Evolutionary conservation across 2,113 vertebrate genomes (phyloP).

Genomic region (Ia io): DNA sequence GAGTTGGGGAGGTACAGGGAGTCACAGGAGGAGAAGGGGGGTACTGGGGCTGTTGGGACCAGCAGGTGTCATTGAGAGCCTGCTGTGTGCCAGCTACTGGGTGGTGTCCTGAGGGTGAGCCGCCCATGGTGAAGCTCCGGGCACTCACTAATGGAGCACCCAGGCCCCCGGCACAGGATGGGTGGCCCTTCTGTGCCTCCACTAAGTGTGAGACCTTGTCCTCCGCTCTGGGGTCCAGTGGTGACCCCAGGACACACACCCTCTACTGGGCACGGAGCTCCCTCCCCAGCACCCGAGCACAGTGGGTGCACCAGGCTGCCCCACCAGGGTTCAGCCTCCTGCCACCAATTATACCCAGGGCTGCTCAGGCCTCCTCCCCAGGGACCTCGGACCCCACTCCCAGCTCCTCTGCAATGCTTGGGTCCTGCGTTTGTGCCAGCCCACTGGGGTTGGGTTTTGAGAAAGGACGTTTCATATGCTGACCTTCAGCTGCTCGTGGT

Average conservation of each 20-base stretch:
- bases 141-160: background rate
- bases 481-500: rapidly evolving
- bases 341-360: too few species aligned
- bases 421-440: background rate
- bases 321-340: too few species aligned
- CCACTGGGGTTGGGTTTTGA: background rate
- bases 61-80: background rate
- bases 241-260: background rate
- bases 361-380: too few species aligned
- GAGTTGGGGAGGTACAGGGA: background rate
- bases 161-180: background rate
- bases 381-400: too few species aligned
- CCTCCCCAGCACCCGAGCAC: background rate
- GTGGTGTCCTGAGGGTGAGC: background rate
- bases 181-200: background rate
- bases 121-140: background rate
- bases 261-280: background rate
- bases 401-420: too few species aligned
- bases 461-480: background rate
- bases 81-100: background rate
- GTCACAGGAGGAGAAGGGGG: rapidly evolving
- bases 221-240: background rate
- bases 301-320: background rate
- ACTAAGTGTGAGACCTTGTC: rapidly evolving
- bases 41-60: background rate